These are phyloP conservation scores for Phyllopteryx taeniolatus DNA, from an alignment of 2,113 vertebrate species.

Conservation along the genomic window DNA sequence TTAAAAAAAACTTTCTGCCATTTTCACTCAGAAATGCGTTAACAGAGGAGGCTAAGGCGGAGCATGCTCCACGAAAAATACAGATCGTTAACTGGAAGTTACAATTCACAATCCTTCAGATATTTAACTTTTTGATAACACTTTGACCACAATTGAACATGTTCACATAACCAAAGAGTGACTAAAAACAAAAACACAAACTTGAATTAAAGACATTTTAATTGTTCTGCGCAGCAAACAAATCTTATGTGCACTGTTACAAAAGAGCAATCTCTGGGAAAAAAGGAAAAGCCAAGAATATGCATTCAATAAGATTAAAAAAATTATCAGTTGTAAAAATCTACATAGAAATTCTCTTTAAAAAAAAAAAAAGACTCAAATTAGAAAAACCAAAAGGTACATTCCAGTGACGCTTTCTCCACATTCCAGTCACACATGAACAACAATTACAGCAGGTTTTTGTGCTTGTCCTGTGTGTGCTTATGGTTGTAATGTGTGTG, in stretches of 20 bases:
- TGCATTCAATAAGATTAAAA: slow-evolving; percentile 70
- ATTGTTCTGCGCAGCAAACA: slow-evolving; percentile 60
- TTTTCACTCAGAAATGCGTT: slow-evolving; percentile 33
- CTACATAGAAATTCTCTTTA: slow-evolving; percentile 58
- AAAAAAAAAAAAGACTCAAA: slow-evolving; percentile 40
- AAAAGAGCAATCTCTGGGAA: slow-evolving; percentile 42
- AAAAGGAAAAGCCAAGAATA: slow-evolving; percentile 19
- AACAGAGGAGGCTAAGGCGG: slow-evolving; percentile 15
- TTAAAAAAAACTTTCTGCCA: slow-evolving; percentile 17
- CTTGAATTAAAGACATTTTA: slow-evolving; percentile 62
- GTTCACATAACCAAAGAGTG: slow-evolving; percentile 8
- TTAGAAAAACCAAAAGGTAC: slow-evolving; percentile 17
- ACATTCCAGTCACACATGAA: neutral
- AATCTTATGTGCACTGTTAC: slow-evolving; percentile 56
- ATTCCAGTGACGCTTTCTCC: slow-evolving; percentile 55
- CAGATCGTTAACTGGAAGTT: slow-evolving; percentile 7
- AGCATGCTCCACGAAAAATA: slow-evolving; percentile 9
- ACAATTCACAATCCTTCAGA: neutral
- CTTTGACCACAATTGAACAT: neutral
- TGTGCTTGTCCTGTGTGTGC: too few relatives aligned
- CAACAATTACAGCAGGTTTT: slow-evolving; percentile 2
- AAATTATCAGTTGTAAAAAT: slow-evolving; percentile 69
- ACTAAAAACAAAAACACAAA: slow-evolving; percentile 5
- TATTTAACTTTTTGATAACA: neutral
- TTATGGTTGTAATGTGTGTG: neutral